These are phyloP conservation scores for Campaea margaritaria DNA, from an alignment of 2,888 invertebrate species.

Conservation along the genomic window DNA sequence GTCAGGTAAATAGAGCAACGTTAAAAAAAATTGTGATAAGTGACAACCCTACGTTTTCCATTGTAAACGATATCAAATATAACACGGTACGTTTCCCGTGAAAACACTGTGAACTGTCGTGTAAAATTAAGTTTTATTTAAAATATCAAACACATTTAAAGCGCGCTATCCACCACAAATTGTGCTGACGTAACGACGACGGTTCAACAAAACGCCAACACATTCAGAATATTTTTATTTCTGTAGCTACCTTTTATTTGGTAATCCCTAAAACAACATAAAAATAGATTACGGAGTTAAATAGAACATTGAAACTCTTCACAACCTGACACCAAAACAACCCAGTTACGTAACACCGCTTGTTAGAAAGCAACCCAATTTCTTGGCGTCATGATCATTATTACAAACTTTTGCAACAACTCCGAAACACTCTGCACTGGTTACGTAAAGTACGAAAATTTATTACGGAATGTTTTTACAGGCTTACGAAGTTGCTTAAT, in stretches of 20 bases:
- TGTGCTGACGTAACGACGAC: too few species aligned
- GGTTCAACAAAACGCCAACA: too few species aligned
- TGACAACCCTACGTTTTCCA: too few species aligned
- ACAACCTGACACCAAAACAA: slow-evolving; percentile 24
- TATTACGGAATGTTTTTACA: slow-evolving; percentile 80
- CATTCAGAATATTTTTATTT: too few species aligned
- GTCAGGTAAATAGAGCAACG: too few species aligned
- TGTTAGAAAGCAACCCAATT: slow-evolving; percentile 39
- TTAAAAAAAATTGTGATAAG: too few species aligned
- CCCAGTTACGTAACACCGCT: slow-evolving; percentile 24
- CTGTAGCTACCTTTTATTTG: background rate
- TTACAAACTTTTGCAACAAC: slow-evolving; percentile 58
- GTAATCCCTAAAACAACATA: background rate
- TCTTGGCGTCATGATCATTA: slow-evolving; percentile 56
- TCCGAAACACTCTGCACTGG: slow-evolving; percentile 62
- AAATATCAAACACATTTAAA: too few species aligned
- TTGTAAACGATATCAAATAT: too few species aligned
- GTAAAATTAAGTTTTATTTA: too few species aligned
- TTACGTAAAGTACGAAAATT: slow-evolving; percentile 70
- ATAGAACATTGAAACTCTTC: slow-evolving; percentile 9
- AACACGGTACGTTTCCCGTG: too few species aligned
- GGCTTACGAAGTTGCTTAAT: slow-evolving; percentile 81
- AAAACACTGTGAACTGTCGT: too few species aligned
- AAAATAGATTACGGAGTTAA: slow-evolving; percentile 6
- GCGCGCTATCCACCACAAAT: too few species aligned